phyloP scores from a whole-genome alignment of 2,888 invertebrate species.

The Zootermopsis nevadensis region DNA sequence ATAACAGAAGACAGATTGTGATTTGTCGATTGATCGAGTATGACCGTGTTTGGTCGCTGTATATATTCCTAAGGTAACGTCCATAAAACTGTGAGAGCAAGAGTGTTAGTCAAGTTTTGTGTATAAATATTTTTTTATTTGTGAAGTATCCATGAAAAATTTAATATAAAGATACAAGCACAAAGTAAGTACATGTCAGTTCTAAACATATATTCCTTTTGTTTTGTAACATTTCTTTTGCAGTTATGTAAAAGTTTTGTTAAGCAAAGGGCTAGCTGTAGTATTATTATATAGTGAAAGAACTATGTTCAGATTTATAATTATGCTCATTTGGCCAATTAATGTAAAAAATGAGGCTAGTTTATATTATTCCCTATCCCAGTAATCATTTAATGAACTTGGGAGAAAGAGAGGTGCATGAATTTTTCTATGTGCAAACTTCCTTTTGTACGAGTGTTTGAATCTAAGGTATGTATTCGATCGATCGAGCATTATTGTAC shows the following conservation, averaged over 20 bases:
- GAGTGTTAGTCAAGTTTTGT: conserved; percentile 19
- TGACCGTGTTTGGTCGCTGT: conserved; percentile 28
- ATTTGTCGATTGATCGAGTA: conserved; percentile 31
- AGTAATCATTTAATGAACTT: background rate
- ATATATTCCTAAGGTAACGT: conserved; percentile 46
- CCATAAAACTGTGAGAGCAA: conserved; percentile 26
- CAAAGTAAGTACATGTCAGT: background rate
- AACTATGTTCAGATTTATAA: background rate
- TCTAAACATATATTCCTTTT: background rate
- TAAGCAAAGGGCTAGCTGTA: background rate
- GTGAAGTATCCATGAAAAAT: background rate
- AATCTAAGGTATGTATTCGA: conserved; percentile 20
- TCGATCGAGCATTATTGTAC: conserved; percentile 9
- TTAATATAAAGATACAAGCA: background rate
- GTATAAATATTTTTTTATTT: conserved; percentile 14
- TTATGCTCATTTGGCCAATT: conserved; percentile 14
- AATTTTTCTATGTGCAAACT: conserved; percentile 14
- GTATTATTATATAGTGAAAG: background rate
- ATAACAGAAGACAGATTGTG: conserved; percentile 20
- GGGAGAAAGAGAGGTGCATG: conserved; percentile 33
- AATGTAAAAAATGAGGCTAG: background rate
- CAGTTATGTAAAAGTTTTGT: background rate
- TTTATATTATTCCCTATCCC: background rate
- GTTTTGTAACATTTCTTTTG: background rate
- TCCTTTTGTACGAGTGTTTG: conserved; percentile 27